Evolutionary conservation across 1,140 invertebrate species (phyloP).

Genomic region (Myzus persicae): DNA sequence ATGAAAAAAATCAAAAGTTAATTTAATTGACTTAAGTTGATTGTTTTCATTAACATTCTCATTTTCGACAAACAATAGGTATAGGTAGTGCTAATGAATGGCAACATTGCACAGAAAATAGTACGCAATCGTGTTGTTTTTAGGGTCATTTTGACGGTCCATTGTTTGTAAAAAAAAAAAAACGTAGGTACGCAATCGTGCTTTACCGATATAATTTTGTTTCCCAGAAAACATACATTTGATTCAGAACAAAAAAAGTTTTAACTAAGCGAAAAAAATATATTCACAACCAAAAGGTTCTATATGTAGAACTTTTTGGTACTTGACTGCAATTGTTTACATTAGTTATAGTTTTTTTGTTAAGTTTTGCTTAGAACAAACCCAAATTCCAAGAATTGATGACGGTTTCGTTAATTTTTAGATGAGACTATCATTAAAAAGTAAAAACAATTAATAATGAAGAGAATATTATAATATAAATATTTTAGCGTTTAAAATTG

Average conservation of each 20-base stretch:
- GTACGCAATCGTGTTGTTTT: not conserved
- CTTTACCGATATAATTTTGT: not conserved
- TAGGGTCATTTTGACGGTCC: not conserved
- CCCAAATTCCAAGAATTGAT: not conserved
- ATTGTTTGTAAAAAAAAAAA: not conserved
- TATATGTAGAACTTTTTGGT: not conserved
- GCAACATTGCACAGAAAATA: not conserved
- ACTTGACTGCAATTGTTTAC: not conserved
- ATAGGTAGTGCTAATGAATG: not conserved
- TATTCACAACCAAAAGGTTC: not conserved
- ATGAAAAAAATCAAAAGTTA: too few species aligned
- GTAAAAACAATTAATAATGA: too few species aligned
- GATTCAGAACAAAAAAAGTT: not conserved
- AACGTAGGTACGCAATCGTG: not conserved
- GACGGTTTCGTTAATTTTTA: not conserved
- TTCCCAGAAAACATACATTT: not conserved
- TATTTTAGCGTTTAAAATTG: too few species aligned
- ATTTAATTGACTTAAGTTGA: not conserved
- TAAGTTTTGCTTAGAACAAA: not conserved
- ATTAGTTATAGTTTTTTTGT: not conserved
- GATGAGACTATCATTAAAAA: not conserved
- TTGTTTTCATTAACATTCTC: too few species aligned
- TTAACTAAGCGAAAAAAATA: not conserved
- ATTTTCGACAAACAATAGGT: not conserved
- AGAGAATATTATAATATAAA: too few species aligned